Percentiles rank a stretch among this genome's conserved stretches.
Conservation (phyloP, 2,888 invertebrate genomes). For the Argyresthia albistria region DNA sequence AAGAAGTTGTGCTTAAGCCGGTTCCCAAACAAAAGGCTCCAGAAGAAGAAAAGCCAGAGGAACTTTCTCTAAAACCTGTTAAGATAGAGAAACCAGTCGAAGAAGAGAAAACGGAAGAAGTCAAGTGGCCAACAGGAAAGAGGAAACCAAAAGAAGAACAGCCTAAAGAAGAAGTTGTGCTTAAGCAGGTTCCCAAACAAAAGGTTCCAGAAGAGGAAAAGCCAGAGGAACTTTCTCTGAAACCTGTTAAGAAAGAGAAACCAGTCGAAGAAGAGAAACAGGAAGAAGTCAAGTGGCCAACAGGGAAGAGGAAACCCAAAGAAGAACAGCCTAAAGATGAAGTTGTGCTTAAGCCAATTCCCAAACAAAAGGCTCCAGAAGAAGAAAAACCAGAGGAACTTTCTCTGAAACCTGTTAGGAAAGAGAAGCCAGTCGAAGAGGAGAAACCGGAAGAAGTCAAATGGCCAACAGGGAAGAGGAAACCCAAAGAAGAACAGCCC, state of each 20-base stretch:
- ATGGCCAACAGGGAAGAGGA: constrained; percentile 15
- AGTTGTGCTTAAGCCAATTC: constrained; percentile 28
- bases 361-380: constrained; percentile 9
- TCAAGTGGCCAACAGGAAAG: constrained; percentile 17
- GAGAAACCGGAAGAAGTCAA: constrained; percentile 20
- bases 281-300: constrained; percentile 30
- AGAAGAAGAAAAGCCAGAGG: constrained; percentile 28
- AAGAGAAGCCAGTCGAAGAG: constrained; percentile 33
- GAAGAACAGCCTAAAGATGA: constrained; percentile 39
- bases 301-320: constrained; percentile 30
- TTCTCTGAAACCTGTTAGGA: constrained; percentile 18
- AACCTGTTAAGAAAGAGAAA: constrained; percentile 12
- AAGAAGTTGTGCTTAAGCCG: constrained; percentile 36
- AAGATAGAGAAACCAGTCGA: constrained; percentile 20
- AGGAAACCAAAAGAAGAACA: constrained; percentile 22
- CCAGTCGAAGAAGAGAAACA: constrained; percentile 28
- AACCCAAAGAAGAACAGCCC: constrained; percentile 31
- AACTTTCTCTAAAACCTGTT: constrained; percentile 29
- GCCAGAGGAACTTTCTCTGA: constrained; percentile 27
- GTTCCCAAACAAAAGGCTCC: constrained; percentile 30
- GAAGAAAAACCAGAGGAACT: constrained; percentile 26
- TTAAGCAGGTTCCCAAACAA: constrained; percentile 28
- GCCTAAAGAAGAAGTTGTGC: constrained; percentile 27
- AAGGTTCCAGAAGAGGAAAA: constrained; percentile 29
- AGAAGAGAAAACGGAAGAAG: constrained; percentile 41